Evolutionary conservation across 2,113 vertebrate species (phyloP), one percentile per base, ranked within the genome.

Genomic region (Lagenorhynchus albirostris): DNA sequence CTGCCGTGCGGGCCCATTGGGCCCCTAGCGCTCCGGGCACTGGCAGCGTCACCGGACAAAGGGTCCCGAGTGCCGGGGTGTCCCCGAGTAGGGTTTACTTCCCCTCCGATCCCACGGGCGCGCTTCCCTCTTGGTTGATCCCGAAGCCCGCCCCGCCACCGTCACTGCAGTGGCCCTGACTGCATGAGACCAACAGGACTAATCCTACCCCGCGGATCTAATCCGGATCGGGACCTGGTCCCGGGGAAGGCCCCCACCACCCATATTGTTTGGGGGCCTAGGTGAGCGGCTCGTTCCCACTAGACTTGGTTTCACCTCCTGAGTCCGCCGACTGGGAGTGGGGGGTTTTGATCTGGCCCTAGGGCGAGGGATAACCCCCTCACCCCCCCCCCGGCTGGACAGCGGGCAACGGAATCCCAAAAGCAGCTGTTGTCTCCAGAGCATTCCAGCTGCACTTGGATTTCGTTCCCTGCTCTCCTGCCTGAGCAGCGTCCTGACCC

Each of bases 351-450:
- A 89, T 50, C 65, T 82, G 85, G 81, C 82, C 83, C 84, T 68
- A 44, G 55, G 83, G 92, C 63, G 9, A 86, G 77, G 76, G 83
- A 94, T 79, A 81, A 50, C 76, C 93, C 77, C 58, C 47, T 38
- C 25, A 67, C 26, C 26, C 38, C 11, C 87, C 18, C 17, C 33
- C 50, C 76, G 96, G 98, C 96, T 84, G 96, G 97, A 98, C 88
- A 98, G 98, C 97, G 95, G 98, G 98, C 99, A 99, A 99, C 99
- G 99, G 99, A 99, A 99, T 99, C 99, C 99, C 99, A 99, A 99
- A 99, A 99, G 99, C 99, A 99, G 99, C 99, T 99, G 99, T 99
- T 97, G 97, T 98, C 96, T 50, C 98, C 90, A 98, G 53, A 98
- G 90, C 93, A 91, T 94, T 98, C 98, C 99, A 99, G 99, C 99